Conservation (phyloP, 2,888 invertebrate genomes). For the Tipula unca region DNA sequence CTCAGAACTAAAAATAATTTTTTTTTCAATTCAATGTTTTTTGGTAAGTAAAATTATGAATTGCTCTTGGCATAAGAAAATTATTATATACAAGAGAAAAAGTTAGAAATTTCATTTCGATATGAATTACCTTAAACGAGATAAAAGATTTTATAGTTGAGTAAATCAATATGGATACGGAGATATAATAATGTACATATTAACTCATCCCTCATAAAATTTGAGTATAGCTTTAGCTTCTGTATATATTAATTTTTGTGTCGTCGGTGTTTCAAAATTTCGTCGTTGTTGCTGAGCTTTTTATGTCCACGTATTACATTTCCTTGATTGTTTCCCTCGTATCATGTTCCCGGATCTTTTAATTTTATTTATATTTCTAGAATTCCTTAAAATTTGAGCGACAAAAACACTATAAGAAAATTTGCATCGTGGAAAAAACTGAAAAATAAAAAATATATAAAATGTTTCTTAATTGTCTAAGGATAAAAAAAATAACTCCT, state of each 20-base stretch:
- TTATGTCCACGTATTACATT: background rate
- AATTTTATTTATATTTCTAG: background rate
- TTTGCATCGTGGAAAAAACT: background rate
- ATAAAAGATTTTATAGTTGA: too few species aligned
- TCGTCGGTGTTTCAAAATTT: background rate
- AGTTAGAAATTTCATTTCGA: background rate
- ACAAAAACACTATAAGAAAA: background rate
- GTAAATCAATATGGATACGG: too few species aligned
- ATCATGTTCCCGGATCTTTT: background rate
- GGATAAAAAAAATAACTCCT: background rate
- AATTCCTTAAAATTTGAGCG: background rate
- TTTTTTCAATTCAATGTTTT: background rate
- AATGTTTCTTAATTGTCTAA: background rate
- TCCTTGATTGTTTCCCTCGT: background rate
- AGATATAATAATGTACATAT: too few species aligned
- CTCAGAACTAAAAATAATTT: slow-evolving; percentile 36
- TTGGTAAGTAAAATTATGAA: background rate
- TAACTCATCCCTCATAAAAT: too few species aligned
- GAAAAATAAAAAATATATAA: background rate
- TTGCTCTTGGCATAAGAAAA: background rate
- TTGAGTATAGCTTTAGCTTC: background rate
- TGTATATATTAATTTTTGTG: background rate
- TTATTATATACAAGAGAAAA: background rate
- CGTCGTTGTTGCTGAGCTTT: background rate
- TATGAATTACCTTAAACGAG: too few species aligned